Evolutionary conservation across 2,113 vertebrate species (phyloP).

Genomic region (Nestor notabilis): DNA sequence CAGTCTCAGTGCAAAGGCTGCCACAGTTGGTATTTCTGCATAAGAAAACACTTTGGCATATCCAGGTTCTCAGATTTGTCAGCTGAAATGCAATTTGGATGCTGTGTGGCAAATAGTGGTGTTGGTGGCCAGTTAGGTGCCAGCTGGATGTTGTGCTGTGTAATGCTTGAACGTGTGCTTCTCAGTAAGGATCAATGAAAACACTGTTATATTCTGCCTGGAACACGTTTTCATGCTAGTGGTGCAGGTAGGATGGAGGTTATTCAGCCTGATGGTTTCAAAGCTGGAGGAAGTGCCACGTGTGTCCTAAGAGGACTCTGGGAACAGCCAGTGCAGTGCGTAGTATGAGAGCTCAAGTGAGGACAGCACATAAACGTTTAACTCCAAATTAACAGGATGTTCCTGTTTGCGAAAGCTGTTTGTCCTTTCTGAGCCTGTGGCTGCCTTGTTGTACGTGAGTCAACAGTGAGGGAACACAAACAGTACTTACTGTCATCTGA

Average conservation of each 20-base stretch:
- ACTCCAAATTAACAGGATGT: not conserved
- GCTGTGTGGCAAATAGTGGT: not conserved
- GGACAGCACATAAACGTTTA: not conserved
- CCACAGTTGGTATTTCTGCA: not conserved
- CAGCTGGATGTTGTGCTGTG: not conserved
- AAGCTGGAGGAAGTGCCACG: not conserved
- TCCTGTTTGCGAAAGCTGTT: not conserved
- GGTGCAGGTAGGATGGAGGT: not conserved
- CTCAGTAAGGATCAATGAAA: not conserved
- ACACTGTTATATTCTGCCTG: not conserved
- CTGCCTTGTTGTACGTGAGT: constrained; percentile 19
- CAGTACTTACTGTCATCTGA: not conserved
- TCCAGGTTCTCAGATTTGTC: not conserved
- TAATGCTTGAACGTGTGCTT: not conserved
- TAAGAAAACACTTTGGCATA: not conserved
- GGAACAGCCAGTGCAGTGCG: not conserved
- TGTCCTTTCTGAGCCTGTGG: not conserved
- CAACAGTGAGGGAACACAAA: not conserved
- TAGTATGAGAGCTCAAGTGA: not conserved
- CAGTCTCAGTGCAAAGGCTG: not conserved
- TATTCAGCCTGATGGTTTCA: not conserved
- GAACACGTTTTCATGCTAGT: not conserved
- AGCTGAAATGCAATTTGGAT: not conserved
- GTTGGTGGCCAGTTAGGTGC: not conserved
- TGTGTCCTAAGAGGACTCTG: not conserved